These are phyloP conservation scores for Megaceryle maxima DNA, from an alignment of 2,113 vertebrate genomes.

Conservation along the genomic window DNA sequence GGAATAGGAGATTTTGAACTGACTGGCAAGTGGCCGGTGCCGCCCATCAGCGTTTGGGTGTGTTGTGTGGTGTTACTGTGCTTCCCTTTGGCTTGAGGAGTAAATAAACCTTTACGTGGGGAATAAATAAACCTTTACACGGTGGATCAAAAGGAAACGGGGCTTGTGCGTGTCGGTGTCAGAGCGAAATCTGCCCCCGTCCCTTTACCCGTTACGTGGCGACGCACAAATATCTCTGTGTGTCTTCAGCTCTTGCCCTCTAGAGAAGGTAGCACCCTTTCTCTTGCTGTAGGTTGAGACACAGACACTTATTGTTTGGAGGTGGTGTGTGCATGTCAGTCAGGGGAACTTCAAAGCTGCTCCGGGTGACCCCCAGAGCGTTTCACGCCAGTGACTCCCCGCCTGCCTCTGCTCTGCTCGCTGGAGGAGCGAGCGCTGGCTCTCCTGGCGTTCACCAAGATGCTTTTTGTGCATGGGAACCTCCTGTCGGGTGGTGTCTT, in stretches of 20 bases:
- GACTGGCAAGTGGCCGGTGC: not conserved
- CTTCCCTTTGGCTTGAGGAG: not conserved
- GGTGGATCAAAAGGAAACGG: not conserved
- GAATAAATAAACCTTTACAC: not conserved
- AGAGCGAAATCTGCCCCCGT: not conserved
- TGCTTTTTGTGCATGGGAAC: not conserved
- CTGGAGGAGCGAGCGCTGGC: not conserved
- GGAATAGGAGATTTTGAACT: not conserved
- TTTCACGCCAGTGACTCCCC: not conserved
- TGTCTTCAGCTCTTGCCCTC: not conserved
- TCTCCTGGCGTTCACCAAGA: not conserved
- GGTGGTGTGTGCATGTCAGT: rapidly evolving
- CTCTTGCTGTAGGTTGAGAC: not conserved
- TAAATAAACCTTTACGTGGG: not conserved
- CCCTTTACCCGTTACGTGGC: conserved; percentile 34
- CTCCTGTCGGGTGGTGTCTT: not conserved
- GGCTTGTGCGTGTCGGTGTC: not conserved
- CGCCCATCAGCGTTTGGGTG: not conserved
- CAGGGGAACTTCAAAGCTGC: not conserved
- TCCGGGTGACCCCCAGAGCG: not conserved
- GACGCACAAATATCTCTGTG: not conserved
- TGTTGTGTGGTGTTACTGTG: not conserved
- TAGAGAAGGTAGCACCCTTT: not conserved
- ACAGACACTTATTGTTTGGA: not conserved
- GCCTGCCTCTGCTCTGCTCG: not conserved